Base-by-base conservation (phyloP, 2,888 invertebrate genomes). In the Pherbina coryleti region DNA sequence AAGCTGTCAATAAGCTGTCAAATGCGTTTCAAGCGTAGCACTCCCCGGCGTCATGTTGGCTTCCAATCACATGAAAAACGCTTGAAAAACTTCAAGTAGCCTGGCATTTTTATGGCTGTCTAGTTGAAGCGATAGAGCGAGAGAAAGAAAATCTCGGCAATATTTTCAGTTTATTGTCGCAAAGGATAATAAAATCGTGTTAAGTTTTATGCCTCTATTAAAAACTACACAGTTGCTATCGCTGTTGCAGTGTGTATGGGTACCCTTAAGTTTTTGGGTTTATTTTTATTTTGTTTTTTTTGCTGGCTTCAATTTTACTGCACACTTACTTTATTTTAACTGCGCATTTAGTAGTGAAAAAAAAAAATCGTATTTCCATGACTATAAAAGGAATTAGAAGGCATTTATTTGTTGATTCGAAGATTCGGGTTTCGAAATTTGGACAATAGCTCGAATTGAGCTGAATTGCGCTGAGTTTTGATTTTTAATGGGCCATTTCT, bases 181-280 rank as follows among this genome's bases (percentile, higher is more conserved):
- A 71, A 53, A 71, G 71, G 53, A 57, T 37, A 55, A 71, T 71
- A 71, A 71, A 71, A 71, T 44, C 55, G 44, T 70, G 70, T 70
- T 70, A 28, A 7, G 55, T 31, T 71, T 71, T 55, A 55, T 71
- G 53, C 55, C 71, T 71, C 71, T 44, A 44, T 64, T 64, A 64
- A 62, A 34, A 70, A 70, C 51, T 70, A 53, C 19, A 44, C 44
- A 44, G 44, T 44, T 44, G 37, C 37, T 37, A 8, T 8, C 14
- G 44, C 44, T 44, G 44, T 44, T 44, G 44, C 44, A 44, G 44
- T 44, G 44, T 44, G 11, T 44, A 44, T 44, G 14, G 44, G 11
- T 14, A 2, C 44, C 44, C 44, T 14, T 44, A 44, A 44, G 11
- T 44, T 44, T 44, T 44, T 28, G 57, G 57, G 25, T 28, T 25